A percentile compares a stretch with the other conserved stretches of the same genome.
phyloP scores from a whole-genome alignment of 2,113 vertebrate genomes.

The Gymnogyps californianus region DNA sequence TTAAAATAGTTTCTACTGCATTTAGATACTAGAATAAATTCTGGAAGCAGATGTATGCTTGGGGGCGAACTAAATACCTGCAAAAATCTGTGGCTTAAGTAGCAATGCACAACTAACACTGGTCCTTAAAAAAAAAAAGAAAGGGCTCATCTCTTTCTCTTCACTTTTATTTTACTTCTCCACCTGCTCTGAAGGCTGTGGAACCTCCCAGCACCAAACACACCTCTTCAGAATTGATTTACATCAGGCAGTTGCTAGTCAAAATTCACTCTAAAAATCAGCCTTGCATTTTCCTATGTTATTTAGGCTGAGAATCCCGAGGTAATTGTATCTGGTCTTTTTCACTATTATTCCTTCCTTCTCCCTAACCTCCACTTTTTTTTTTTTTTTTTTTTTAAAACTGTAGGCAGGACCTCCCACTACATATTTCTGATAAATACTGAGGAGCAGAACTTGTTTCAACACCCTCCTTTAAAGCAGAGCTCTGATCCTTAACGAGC shows the following conservation, averaged over 20 bases:
- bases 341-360: not conserved
- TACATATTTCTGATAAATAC: not conserved
- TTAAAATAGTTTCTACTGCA: not conserved
- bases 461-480: not conserved
- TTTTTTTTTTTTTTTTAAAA: not conserved
- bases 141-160: not conserved
- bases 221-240: not conserved
- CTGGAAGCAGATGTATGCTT: not conserved
- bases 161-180: not conserved
- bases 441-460: not conserved
- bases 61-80: not conserved
- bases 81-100: not conserved
- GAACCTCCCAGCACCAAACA: not conserved
- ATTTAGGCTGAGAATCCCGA: not conserved
- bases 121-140: not conserved
- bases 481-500: not conserved
- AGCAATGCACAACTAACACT: not conserved
- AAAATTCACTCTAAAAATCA: not conserved
- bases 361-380: not conserved
- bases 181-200: not conserved
- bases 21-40: not conserved
- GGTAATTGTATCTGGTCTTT: not conserved
- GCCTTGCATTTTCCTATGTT: not conserved
- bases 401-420: not conserved
- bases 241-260: not conserved